A percentile compares a stretch with the other conserved stretches of the same genome.
These are phyloP conservation scores for Pelusios castaneus DNA, from an alignment of 2,113 vertebrate genomes.

Conservation along the genomic window DNA sequence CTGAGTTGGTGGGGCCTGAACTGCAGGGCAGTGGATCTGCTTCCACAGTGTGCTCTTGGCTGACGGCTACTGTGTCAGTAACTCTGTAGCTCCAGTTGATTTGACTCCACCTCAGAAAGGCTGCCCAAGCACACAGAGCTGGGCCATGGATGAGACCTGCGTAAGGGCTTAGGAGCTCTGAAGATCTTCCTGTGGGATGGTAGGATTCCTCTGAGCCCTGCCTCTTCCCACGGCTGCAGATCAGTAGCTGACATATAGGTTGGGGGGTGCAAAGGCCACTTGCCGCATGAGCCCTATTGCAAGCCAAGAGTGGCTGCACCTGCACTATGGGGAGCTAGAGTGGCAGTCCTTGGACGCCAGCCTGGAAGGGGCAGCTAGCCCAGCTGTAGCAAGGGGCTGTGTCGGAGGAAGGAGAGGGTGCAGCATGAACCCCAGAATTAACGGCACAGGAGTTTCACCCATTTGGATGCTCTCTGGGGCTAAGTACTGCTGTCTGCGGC, in stretches of 20 bases:
- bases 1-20: no score
- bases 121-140: not conserved
- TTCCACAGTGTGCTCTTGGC: not conserved
- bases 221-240: not conserved
- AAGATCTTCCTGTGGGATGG: not conserved
- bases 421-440: not conserved
- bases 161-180: not conserved
- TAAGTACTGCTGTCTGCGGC: not conserved
- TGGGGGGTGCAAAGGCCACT: not conserved
- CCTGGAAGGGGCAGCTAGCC: rapidly evolving
- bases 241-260: not conserved
- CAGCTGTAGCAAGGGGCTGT: not conserved
- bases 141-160: not conserved
- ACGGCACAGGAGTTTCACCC: not conserved
- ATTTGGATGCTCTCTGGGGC: rapidly evolving
- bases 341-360: rapidly evolving
- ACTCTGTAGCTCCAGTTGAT: not conserved
- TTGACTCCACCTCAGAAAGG: not conserved
- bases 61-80: not conserved
- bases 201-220: not conserved
- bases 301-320: rapidly evolving
- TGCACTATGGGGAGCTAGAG: rapidly evolving
- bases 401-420: not conserved
- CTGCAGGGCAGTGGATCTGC: not conserved
- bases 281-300: not conserved